phyloP scores from a whole-genome alignment of 2,888 invertebrate genomes.

The Phytoseiulus persimilis region DNA sequence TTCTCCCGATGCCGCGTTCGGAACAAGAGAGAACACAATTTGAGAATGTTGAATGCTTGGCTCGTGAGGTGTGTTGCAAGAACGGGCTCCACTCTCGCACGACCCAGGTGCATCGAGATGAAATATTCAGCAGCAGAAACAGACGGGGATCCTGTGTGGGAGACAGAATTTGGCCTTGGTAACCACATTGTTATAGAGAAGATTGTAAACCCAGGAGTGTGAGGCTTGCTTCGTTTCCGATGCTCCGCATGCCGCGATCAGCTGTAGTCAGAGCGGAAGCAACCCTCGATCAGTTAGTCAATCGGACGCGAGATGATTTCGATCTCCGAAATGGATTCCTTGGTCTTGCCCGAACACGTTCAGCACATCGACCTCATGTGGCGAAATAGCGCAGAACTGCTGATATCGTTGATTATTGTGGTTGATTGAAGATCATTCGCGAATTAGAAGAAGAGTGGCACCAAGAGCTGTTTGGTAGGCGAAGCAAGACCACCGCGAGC shows the following conservation, averaged over 20 bases:
- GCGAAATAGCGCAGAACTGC: not conserved
- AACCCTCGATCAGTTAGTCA: no score
- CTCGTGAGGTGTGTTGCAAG: not conserved
- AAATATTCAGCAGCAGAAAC: not conserved
- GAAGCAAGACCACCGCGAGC: not conserved
- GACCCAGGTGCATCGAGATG: not conserved
- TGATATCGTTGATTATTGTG: not conserved
- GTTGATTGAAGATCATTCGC: not conserved
- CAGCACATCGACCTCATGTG: no score
- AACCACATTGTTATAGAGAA: not conserved
- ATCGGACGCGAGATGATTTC: no score
- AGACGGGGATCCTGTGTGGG: not conserved
- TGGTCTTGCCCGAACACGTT: no score
- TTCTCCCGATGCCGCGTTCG: no score
- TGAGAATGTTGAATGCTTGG: no score
- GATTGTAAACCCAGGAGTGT: no score
- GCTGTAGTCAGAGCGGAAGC: not conserved
- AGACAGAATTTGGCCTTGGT: not conserved
- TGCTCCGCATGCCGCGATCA: not conserved
- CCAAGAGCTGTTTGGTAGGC: not conserved
- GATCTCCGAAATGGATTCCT: no score
- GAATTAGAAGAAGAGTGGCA: not conserved
- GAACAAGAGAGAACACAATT: no score
- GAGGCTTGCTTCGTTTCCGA: not conserved
- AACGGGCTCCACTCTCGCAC: not conserved